Percentiles rank a stretch among this genome's conserved stretches.
Evolutionary conservation across 2,113 vertebrate genomes (phyloP).

Genomic region (Pteropus alecto): DNA sequence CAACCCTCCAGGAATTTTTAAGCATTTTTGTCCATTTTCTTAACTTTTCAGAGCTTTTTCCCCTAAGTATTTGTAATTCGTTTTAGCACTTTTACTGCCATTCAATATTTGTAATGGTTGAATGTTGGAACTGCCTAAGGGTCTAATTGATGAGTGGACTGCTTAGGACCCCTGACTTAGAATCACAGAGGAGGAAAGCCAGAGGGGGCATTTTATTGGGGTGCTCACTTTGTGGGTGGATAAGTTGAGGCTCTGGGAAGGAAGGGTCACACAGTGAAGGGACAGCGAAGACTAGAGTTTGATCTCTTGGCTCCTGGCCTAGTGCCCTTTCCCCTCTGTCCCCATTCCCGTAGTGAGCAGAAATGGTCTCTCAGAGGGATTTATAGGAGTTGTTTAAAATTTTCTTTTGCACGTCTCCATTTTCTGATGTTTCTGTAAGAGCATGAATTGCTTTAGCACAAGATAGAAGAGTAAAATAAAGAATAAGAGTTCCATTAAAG

Average conservation of each 20-base stretch:
- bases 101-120: not conserved
- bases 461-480: not conserved
- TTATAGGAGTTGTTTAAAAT: not conserved
- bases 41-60: not conserved
- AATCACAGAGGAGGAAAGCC: not conserved
- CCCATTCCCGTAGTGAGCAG: not conserved
- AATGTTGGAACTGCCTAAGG: not conserved
- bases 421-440: slow-evolving; percentile 10
- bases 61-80: not conserved
- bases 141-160: not conserved
- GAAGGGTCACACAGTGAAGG: not conserved
- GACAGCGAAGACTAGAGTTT: not conserved
- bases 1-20: not conserved
- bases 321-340: not conserved
- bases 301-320: not conserved
- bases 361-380: not conserved
- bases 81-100: not conserved
- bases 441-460: not conserved
- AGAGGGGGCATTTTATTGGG: not conserved
- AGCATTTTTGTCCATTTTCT: not conserved
- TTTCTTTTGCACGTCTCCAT: not conserved
- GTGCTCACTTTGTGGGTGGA: not conserved
- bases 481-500: not conserved
- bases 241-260: not conserved
- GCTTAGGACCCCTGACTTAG: not conserved